Base-by-base conservation (phyloP, 2,797 vertebrate species). In the Centropyge bicolor region DNA sequence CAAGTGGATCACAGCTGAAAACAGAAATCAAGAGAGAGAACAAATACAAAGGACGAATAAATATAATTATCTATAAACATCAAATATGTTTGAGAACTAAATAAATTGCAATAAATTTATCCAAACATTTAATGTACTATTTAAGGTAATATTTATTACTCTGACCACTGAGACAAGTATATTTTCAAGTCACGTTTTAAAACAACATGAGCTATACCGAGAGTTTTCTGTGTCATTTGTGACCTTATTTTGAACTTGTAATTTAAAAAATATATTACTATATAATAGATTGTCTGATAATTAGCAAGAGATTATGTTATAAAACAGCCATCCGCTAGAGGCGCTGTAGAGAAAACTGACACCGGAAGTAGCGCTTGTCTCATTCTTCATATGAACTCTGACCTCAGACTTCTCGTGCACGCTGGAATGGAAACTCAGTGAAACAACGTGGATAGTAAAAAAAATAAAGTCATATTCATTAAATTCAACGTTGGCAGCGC, bases 381-480 rank as follows among this genome's bases (percentile, higher is more conserved):
- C 8, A 20, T 6, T 19, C 22, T 24, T 6, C 27, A 16, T 54
- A 65, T 89, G 43, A 90, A 81, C 90, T 91, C 54, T 92, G 78
- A 92, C 86, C 83, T 55, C 66, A 7, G 6, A 2, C 24, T 38
- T 22, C 27, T 31, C 27, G 8, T 49, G 59, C 90, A 89, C 45
- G 91, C 81, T 83, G 87, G 46, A 54, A 66, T 71, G 70, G 46
- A 19, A 64, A 7, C 19, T 27, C 45, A 20, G 45, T 61, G 38
- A 72, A 84, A 61, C 76, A 93, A 92, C 92, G 93, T 94, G 94
- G 89, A 83, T 45, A 61, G 48, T 8, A 0, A 8, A 68, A 31
- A 49, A 0, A 75, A 22, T 45, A 6, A 48, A 61, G 0, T 35
- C 20, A 31, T 72, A 55, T 61, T 63, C 22, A 3, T 64, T 66